Base-by-base conservation (phyloP, 1,140 invertebrate species). In the Drosophila ananassae region DNA sequence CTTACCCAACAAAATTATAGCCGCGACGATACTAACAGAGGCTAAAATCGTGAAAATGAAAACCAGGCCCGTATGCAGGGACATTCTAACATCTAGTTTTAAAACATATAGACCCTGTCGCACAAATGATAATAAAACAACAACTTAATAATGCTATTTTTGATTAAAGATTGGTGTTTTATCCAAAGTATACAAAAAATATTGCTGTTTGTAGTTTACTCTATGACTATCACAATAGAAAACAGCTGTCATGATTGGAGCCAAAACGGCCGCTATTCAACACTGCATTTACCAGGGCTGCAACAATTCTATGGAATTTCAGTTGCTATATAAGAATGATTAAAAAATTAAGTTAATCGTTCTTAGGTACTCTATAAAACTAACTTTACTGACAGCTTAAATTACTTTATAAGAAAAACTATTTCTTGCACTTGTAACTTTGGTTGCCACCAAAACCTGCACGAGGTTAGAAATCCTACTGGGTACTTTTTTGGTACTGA, bases 1-100 rank as follows among this genome's bases (percentile, higher is more conserved):
- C 83, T 91, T 91, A 91, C 90, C 90, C 75, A 91, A 81, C 57
- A 91, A 64, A 55, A 91, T 91, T 75, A 91, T 89, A 10, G 84
- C 74, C 53, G 83, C 87, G 51, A 91, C 90, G 66, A 91, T 73
- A 59, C 74, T 66, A 85, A 91, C 71, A 24, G 90, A 91, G 22
- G 76, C 83, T 66, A 91, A 56, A 50, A 91, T 83, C 17, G 90
- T 91, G 57, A 90, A 79, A 50, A 90, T 73, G 21, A 91, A 82
- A 56, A 79, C 87, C 51, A 91, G 71, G 13, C 64, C 79, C 25
- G 83, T 80, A 72, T 77, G 78, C 55, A 91, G 60, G 68, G 87
- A 64, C 90, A 91, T 91, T 66, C 78, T 79, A 67, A 63, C 34
- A 13, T 46, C 25, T 21, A 52, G 34, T 5, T 37, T 4, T 12